phyloP scores from a whole-genome alignment of 2,797 vertebrate genomes.

The Mionectes olivaceus region DNA sequence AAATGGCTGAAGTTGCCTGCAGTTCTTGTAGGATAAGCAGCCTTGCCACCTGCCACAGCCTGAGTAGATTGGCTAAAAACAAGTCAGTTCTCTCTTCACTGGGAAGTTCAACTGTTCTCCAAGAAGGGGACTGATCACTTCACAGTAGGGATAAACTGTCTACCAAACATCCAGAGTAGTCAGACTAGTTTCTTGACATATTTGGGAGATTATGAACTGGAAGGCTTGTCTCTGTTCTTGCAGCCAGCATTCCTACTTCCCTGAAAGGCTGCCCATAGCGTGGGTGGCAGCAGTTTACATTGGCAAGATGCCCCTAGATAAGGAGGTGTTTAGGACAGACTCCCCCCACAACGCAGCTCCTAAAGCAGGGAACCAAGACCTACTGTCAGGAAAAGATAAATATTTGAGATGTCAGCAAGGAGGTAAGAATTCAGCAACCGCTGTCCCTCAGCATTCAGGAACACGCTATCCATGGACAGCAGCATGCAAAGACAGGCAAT shows the following conservation, averaged over 20 bases:
- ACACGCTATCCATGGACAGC: fast-evolving
- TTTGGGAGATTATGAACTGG: slow-evolving; percentile 42
- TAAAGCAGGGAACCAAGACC: not conserved
- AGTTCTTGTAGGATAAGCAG: not conserved
- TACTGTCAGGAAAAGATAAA: not conserved
- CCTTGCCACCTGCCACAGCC: not conserved
- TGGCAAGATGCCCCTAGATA: slow-evolving; percentile 60
- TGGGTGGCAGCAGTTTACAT: slow-evolving; percentile 51
- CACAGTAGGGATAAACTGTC: not conserved
- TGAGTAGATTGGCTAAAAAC: not conserved
- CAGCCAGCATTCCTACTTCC: slow-evolving; percentile 23
- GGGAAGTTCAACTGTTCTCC: not conserved
- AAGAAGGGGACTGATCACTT: not conserved
- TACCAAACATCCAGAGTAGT: slow-evolving; percentile 26
- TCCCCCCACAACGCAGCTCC: not conserved
- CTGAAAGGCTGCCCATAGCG: slow-evolving; percentile 21
- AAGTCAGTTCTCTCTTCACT: not conserved
- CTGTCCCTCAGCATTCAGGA: not conserved
- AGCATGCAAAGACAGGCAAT: not conserved
- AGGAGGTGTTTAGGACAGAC: not conserved
- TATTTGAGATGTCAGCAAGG: not conserved
- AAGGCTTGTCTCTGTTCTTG: not conserved
- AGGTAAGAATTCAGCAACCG: not conserved
- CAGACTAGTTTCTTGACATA: slow-evolving; percentile 46
- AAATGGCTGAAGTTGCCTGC: not conserved